Conservation (phyloP, 1,140 invertebrate species). For the Drosophila trapezifrons region DNA sequence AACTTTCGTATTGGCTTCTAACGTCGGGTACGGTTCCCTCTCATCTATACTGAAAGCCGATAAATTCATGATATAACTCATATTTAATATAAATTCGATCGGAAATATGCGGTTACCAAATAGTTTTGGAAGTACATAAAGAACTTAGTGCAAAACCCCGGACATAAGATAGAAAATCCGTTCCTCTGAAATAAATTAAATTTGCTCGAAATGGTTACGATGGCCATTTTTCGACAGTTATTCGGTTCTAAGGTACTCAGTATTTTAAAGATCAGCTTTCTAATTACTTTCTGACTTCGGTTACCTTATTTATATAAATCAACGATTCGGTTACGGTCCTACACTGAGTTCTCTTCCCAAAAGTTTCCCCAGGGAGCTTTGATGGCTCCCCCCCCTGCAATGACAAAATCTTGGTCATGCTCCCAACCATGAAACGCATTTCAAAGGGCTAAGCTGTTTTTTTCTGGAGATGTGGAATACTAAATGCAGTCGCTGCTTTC, state of each 20-base stretch:
- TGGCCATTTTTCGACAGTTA: too few species aligned
- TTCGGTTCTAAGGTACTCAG: too few species aligned
- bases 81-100: too few species aligned
- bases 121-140: too few species aligned
- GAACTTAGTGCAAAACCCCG: neutral
- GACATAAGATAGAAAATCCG: too few species aligned
- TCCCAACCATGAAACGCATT: slow-evolving; percentile 34
- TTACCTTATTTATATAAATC: slow-evolving; percentile 46
- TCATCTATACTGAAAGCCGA: too few species aligned
- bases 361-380: slow-evolving; percentile 47
- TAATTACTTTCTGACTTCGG: slow-evolving; percentile 40
- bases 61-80: too few species aligned
- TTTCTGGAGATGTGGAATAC: slow-evolving; percentile 12
- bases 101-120: too few species aligned
- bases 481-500: slow-evolving; percentile 58
- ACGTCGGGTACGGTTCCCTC: too few species aligned
- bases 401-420: slow-evolving; percentile 57
- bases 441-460: slow-evolving; percentile 34
- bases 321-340: slow-evolving; percentile 19
- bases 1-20: too few species aligned
- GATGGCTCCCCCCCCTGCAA: slow-evolving; percentile 45
- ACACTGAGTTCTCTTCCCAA: slow-evolving; percentile 30
- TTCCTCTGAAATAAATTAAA: too few species aligned
- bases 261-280: neutral
- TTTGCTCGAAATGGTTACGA: too few species aligned